A percentile compares a stretch with the other conserved stretches of the same genome.
phyloP scores from a whole-genome alignment of 2,797 vertebrate genomes.

The Emydoidea blandingii region DNA sequence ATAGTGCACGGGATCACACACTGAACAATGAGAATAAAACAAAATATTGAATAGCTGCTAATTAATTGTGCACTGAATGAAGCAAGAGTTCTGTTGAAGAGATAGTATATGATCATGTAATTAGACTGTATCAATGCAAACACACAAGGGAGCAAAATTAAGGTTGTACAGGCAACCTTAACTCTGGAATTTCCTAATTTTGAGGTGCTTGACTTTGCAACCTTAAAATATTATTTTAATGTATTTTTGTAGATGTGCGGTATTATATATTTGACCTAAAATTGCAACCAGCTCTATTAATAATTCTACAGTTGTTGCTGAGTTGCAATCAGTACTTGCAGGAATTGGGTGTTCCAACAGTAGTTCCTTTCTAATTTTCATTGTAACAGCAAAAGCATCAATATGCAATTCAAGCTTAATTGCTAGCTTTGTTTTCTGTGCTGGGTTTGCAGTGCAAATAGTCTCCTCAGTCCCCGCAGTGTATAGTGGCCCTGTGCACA shows the following conservation, averaged over 20 bases:
- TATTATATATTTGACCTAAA: conserved; percentile 6
- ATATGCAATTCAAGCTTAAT: conserved; percentile 45
- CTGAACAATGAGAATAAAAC: conserved; percentile 51
- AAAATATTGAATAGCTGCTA: conserved; percentile 51
- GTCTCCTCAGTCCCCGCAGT: conserved; percentile 11
- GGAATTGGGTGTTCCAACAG: background rate
- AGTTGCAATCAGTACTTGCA: background rate
- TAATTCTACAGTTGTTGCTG: accelerated
- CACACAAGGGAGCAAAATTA: background rate
- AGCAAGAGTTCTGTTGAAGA: background rate
- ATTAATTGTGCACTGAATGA: background rate
- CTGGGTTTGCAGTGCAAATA: conserved; percentile 11
- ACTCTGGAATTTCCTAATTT: background rate
- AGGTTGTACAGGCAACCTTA: background rate
- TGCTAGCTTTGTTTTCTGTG: conserved; percentile 48
- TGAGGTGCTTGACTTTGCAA: background rate
- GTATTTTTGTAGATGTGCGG: background rate
- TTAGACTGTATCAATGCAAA: background rate
- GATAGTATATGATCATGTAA: background rate
- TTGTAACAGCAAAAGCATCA: conserved; percentile 52
- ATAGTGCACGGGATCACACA: background rate
- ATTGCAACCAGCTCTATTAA: background rate
- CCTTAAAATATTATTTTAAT: background rate
- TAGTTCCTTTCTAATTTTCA: conserved; percentile 30
- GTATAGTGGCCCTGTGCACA: background rate